Percentiles rank a stretch among this genome's conserved stretches.
Conservation (phyloP, 2,113 vertebrate species). For the Apaloderma vittatum region DNA sequence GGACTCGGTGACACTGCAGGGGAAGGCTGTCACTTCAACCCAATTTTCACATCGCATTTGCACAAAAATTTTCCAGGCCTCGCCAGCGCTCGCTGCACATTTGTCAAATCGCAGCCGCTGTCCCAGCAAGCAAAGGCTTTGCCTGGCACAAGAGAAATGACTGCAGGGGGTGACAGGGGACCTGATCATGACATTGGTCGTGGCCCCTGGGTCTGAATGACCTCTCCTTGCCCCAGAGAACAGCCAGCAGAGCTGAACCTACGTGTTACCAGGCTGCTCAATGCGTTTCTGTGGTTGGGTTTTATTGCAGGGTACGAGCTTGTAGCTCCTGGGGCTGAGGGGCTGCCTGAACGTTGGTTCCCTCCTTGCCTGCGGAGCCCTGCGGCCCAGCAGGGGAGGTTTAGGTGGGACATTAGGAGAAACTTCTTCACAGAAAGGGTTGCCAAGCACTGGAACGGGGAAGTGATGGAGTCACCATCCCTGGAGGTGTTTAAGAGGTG, state of each 20-base stretch:
- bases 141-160: not conserved
- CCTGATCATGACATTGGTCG: fast-evolving
- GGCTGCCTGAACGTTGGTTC: not conserved
- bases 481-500: no score
- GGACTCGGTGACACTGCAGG: constrained; percentile 53
- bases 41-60: constrained; percentile 47
- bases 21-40: constrained; percentile 66
- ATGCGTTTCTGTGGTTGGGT: fast-evolving
- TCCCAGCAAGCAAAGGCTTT: not conserved
- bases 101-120: not conserved
- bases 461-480: no score
- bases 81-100: not conserved
- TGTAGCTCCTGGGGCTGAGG: not conserved
- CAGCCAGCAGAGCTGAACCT: not conserved
- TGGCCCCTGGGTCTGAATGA: fast-evolving
- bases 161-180: not conserved
- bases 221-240: not conserved
- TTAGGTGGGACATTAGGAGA: no score
- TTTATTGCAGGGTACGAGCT: not conserved
- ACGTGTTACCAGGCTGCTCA: not conserved
- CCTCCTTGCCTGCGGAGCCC: fast-evolving
- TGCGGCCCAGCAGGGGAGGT: not conserved
- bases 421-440: no score
- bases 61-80: constrained; percentile 38
- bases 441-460: no score